Evolutionary conservation across 2,113 vertebrate genomes (phyloP).

Genomic region (Ophiodon elongatus): DNA sequence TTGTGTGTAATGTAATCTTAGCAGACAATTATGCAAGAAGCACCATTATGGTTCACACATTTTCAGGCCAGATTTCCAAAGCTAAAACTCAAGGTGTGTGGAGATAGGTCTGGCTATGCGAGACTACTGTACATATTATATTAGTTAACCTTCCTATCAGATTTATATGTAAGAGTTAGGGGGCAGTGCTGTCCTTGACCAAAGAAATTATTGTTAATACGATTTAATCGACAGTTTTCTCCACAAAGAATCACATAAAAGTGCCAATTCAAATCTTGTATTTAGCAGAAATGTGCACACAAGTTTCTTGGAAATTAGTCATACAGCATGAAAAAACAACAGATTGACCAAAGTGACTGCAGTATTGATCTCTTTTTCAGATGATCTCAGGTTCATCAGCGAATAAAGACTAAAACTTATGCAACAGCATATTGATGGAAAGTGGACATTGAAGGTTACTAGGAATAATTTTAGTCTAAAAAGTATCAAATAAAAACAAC

Average conservation of each 20-base stretch:
- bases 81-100: neutral
- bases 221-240: neutral
- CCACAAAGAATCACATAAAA: neutral
- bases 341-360: neutral
- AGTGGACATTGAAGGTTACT: neutral
- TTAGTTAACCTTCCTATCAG: constrained; percentile 7
- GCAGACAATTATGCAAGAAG: neutral
- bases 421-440: neutral
- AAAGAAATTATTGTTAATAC: too few species aligned
- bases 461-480: neutral
- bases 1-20: neutral
- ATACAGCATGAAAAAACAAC: neutral
- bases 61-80: neutral
- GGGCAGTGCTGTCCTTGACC: too few species aligned
- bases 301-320: neutral
- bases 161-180: neutral
- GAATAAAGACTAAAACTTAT: neutral
- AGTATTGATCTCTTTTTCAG: neutral
- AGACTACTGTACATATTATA: neutral
- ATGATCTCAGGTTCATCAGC: neutral
- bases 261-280: neutral
- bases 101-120: too few species aligned
- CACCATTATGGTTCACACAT: neutral
- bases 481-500: neutral
- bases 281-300: neutral